phyloP scores from a whole-genome alignment of 2,797 vertebrate genomes.

The Hemitrygon akajei region DNA sequence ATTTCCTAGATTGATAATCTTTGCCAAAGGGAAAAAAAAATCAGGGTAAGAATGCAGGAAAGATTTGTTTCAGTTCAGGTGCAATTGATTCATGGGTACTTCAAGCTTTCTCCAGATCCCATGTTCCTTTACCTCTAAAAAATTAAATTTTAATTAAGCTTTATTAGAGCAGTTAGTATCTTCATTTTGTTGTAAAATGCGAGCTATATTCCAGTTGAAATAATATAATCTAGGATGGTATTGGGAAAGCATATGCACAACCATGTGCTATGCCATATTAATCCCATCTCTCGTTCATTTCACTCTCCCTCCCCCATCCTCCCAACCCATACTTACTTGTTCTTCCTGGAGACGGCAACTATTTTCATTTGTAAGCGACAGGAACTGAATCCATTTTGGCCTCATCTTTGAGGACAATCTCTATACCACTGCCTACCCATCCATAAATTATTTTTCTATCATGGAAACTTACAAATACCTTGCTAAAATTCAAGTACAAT shows the following conservation, averaged over 20 bases:
- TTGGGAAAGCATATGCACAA: background rate
- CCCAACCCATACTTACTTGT: background rate
- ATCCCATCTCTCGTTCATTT: background rate
- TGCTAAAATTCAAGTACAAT: background rate
- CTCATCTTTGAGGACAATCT: background rate
- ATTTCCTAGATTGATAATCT: too few species aligned
- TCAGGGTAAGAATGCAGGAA: background rate
- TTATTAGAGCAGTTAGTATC: background rate
- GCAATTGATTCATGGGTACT: background rate
- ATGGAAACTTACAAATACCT: background rate
- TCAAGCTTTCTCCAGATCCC: background rate
- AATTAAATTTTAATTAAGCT: background rate
- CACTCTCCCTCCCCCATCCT: too few species aligned
- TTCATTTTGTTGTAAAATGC: background rate
- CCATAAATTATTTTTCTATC: conserved; percentile 11
- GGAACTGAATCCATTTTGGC: background rate
- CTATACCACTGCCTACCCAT: too few species aligned
- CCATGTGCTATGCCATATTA: background rate
- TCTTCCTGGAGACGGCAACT: background rate
- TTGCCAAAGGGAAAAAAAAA: too few species aligned
- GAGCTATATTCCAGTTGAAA: background rate
- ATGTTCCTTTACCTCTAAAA: background rate
- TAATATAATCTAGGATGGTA: background rate
- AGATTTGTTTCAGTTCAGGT: too few species aligned
- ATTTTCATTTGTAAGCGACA: background rate